These are phyloP conservation scores for Pardalotus punctatus DNA, from an alignment of 2,113 vertebrate species.

Conservation along the genomic window DNA sequence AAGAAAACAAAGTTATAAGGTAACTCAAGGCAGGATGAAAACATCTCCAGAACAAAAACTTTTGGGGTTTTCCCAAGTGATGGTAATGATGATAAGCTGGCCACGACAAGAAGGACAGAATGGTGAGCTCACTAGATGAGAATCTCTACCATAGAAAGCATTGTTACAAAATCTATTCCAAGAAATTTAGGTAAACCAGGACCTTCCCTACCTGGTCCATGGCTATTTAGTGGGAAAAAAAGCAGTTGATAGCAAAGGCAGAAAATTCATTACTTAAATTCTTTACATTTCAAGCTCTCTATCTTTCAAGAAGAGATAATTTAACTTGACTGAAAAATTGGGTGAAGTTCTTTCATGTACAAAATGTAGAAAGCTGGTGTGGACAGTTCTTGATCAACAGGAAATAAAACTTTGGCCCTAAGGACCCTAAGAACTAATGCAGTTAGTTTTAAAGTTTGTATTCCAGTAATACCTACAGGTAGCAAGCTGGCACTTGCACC, in stretches of 20 bases:
- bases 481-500: not conserved
- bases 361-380: not conserved
- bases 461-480: not conserved
- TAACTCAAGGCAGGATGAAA: not conserved
- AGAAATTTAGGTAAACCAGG: not conserved
- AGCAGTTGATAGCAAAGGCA: not conserved
- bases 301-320: not conserved
- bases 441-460: not conserved
- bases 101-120: not conserved
- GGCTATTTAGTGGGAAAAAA: not conserved
- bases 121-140: not conserved
- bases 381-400: not conserved
- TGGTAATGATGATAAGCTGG: not conserved
- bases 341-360: not conserved
- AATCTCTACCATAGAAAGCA: not conserved
- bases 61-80: not conserved
- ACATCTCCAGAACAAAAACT: not conserved
- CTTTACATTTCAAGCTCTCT: not conserved
- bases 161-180: not conserved
- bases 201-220: not conserved
- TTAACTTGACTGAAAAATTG: not conserved
- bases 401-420: not conserved
- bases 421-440: not conserved
- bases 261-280: not conserved
- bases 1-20: not conserved